Evolutionary conservation across 2,797 vertebrate species (phyloP), one percentile per base, ranked within the genome.

Genomic region (Luscinia luscinia): DNA sequence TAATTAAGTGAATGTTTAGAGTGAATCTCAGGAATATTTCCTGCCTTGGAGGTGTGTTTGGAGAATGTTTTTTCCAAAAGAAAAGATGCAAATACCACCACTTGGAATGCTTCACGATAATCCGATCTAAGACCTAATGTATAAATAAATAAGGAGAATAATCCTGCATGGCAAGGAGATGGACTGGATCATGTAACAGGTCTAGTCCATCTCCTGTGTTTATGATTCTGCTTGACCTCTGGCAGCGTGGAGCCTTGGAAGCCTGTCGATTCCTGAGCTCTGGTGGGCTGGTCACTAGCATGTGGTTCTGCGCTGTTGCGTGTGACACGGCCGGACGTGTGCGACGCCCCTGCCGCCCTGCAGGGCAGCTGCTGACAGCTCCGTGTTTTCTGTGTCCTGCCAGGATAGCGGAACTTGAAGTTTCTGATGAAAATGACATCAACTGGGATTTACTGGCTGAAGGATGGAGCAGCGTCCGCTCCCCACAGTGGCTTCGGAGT

Each of bases 401-500:
- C 97, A 99, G 99, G 98, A 99, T 99, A 94, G 98, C 98, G 20
- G 98, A 99, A 96, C 98, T 99, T 88, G 98, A 98, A 30, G 98
- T 98, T 77, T 98, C 98, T 55, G 99, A 99, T 90, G 99, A 99
- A 97, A 99, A 99, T 61, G 99, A 99, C 49, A 99, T 99, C 95
- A 99, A 98, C 51, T 99, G 99, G 99, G 99, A 99, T 96, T 98
- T 99, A 26, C 97, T 99, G 34, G 98, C 99, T 1, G 99, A 99
- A 59, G 99, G 99, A 64, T 99, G 99, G 99, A 99, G 98, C 96
- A 99, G 99, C 70, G 99, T 99, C 54, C 98, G 99, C 27, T 99
- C 99, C 43, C 99, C 99, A 8, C 99, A 99, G 83, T 99, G 99
- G 99, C 98, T 99, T 69, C 98, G 99, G 54, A 99, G 99, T 85